Conservation (phyloP, 2,113 vertebrate species). For the Macroglossus sobrinus region DNA sequence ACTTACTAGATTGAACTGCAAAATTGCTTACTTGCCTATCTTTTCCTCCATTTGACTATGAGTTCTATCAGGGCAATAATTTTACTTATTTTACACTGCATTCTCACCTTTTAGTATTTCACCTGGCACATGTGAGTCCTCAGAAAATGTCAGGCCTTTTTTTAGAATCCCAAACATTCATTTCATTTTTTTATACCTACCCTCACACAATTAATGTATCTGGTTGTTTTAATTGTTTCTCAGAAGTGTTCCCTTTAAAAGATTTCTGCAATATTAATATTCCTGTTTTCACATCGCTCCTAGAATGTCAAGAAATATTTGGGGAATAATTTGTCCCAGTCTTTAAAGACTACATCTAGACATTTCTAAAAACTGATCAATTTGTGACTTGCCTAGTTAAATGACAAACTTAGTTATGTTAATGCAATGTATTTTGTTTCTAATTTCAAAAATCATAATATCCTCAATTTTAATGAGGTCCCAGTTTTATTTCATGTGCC, state of each 20-base stretch:
- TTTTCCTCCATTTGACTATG: neutral
- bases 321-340: neutral
- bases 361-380: conserved; percentile 19
- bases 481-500: conserved; percentile 45
- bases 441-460: conserved; percentile 33
- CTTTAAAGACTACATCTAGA: conserved; percentile 40
- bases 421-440: conserved; percentile 29
- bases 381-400: conserved; percentile 30
- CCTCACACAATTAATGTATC: neutral
- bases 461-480: conserved; percentile 50
- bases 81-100: neutral
- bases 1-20: neutral
- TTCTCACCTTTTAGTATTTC: neutral
- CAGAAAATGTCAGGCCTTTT: neutral
- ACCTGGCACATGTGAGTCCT: neutral
- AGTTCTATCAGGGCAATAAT: neutral
- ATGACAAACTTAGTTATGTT: conserved; percentile 26
- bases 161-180: neutral
- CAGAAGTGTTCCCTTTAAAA: neutral
- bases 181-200: neutral
- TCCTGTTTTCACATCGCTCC: neutral
- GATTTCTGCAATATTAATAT: conserved; percentile 33
- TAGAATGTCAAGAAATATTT: conserved; percentile 37
- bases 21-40: neutral
- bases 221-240: neutral